Evolutionary conservation across 2,797 vertebrate genomes (phyloP).

Genomic region (Anisognathus igniventris): DNA sequence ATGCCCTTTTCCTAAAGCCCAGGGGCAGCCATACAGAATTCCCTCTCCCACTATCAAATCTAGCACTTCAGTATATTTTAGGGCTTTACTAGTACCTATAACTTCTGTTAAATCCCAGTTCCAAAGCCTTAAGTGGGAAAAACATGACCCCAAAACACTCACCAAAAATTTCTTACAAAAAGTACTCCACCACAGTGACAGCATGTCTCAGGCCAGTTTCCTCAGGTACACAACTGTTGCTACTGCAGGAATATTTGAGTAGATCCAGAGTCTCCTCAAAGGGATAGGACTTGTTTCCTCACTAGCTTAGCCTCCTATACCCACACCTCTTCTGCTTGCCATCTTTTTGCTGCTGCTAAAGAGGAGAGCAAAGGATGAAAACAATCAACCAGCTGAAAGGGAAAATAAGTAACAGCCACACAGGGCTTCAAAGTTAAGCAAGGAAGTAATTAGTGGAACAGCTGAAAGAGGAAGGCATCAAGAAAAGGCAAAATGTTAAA

Average conservation of each 20-base stretch:
- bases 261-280: neutral
- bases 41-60: neutral
- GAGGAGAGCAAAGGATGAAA: neutral
- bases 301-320: neutral
- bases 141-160: neutral
- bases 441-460: conserved; percentile 33
- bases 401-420: neutral
- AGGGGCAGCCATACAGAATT: neutral
- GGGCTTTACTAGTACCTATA: neutral
- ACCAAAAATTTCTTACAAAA: neutral
- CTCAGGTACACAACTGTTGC: neutral
- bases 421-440: conserved; percentile 4
- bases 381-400: conserved; percentile 15
- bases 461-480: neutral
- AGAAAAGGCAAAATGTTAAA: neutral
- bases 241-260: neutral
- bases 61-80: neutral
- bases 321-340: neutral
- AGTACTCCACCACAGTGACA: neutral
- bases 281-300: neutral
- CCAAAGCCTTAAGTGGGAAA: neutral
- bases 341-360: neutral
- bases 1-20: neutral
- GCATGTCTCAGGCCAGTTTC: neutral
- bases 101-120: neutral